Evolutionary conservation across 2,888 invertebrate genomes (phyloP), one percentile per base, ranked within the genome.

Genomic region (Ichneumoninae sp.): DNA sequence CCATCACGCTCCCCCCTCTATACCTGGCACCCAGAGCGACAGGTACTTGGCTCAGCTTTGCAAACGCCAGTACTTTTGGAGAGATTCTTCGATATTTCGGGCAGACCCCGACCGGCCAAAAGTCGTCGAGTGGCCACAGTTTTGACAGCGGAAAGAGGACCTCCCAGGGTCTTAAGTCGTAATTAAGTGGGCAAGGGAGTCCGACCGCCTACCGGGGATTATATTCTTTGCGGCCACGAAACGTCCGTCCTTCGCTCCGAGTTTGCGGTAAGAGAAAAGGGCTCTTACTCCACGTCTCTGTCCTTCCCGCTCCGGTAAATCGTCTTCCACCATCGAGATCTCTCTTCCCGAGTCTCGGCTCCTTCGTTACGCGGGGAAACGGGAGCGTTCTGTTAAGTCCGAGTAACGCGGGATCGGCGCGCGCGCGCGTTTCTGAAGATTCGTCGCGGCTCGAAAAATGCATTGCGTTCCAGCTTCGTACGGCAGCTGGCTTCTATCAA

Each of bases 101-200:
- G 16, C 47, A 54, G 40, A 69, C 8, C 30, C 44, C 57, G 50
- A 82, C 88, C 82, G 82, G 79, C 3, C 71, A 79, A 88, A 87
- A 85, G 84, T 79, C 84, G 77, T 86, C 81, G 57, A 87, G 81
- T 82, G 86, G 78, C 47, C 81, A 8, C 36, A 87, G 87, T 90
- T 91, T 89, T 90, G 89, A 89, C 90, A 88, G 88, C 71, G 74
- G 71, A 71, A 44, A 75, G 33, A 75, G 40, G 87, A 88, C 88
- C 89, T 88, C 87, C 89, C 85, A 83, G 57, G 71, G 84, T 83
- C 82, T 86, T 87, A 87, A 90, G 86, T 86, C 86, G 88, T 89
- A 91, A 92, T 91, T 91, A 91, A 89, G 89, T 84, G 77, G 81
- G 62, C 82, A 81, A 72, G 40, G 54, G 26, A 50, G 44, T 16